These are phyloP conservation scores for Garrulus glandarius DNA, from an alignment of 2,797 vertebrate genomes.

Conservation along the genomic window DNA sequence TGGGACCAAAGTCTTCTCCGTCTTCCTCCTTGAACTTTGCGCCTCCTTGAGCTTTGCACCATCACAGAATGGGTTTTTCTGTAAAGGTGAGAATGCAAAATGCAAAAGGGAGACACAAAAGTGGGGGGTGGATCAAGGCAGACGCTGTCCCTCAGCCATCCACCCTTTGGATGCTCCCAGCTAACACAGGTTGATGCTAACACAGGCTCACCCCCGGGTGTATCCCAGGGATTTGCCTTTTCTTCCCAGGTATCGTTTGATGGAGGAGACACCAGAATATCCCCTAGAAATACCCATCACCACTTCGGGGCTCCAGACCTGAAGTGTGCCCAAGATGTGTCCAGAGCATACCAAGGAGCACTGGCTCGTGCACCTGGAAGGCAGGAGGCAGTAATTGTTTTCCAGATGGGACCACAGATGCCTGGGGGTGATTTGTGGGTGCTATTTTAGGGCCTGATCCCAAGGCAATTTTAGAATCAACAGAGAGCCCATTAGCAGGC, in stretches of 20 bases:
- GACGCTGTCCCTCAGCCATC: rapidly evolving
- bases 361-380: background rate
- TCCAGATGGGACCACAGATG: background rate
- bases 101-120: background rate
- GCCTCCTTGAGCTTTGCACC: background rate
- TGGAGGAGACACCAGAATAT: background rate
- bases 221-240: background rate
- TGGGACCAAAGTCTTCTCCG: rapidly evolving
- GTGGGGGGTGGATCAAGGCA: rapidly evolving
- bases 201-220: background rate
- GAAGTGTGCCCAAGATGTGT: background rate
- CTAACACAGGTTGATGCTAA: too few species aligned
- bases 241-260: background rate
- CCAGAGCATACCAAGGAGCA: background rate
- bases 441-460: background rate
- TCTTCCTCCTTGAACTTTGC: background rate
- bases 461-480: background rate
- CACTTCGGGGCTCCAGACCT: background rate
- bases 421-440: background rate
- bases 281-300: background rate
- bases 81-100: background rate
- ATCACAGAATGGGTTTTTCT: background rate
- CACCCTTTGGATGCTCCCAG: background rate
- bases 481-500: background rate
- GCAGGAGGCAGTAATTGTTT: background rate